Percentiles rank a stretch among this genome's conserved stretches.
Evolutionary conservation across 1,140 invertebrate genomes (phyloP).

Genomic region (Panulirus ornatus): DNA sequence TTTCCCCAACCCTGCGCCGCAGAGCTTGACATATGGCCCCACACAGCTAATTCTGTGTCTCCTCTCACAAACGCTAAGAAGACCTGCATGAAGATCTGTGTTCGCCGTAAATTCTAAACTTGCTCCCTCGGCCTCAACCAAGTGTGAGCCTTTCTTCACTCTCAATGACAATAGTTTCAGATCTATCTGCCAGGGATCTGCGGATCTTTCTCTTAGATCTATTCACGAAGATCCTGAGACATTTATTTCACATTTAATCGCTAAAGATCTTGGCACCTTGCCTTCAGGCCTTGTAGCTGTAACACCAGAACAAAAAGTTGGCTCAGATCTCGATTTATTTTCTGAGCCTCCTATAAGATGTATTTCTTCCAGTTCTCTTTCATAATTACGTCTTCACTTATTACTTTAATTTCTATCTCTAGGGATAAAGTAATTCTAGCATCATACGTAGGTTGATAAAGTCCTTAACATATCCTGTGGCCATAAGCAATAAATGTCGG

Average conservation of each 20-base stretch:
- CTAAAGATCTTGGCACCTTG: background rate
- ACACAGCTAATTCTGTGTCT: background rate
- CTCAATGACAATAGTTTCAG: constrained; percentile 33
- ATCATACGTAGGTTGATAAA: too few relatives aligned
- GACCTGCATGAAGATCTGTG: background rate
- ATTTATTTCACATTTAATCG: background rate
- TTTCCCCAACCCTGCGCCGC: background rate
- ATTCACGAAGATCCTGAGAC: background rate
- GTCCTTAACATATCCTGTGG: too few relatives aligned
- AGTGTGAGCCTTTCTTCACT: constrained; percentile 14
- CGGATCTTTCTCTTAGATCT: background rate
- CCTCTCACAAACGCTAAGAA: background rate
- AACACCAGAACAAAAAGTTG: too few relatives aligned
- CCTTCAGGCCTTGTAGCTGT: too few relatives aligned
- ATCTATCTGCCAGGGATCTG: background rate
- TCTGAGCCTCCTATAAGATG: too few relatives aligned
- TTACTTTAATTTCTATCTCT: too few relatives aligned
- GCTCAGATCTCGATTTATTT: too few relatives aligned
- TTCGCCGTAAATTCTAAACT: constrained; percentile 25
- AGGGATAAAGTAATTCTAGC: too few relatives aligned
- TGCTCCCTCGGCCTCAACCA: background rate
- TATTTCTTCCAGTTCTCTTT: too few relatives aligned
- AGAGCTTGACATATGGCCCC: background rate
- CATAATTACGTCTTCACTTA: too few relatives aligned
- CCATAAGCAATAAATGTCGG: too few relatives aligned